Conservation (phyloP, 2,113 vertebrate genomes). For the Oxygymnocypris stewartii region DNA sequence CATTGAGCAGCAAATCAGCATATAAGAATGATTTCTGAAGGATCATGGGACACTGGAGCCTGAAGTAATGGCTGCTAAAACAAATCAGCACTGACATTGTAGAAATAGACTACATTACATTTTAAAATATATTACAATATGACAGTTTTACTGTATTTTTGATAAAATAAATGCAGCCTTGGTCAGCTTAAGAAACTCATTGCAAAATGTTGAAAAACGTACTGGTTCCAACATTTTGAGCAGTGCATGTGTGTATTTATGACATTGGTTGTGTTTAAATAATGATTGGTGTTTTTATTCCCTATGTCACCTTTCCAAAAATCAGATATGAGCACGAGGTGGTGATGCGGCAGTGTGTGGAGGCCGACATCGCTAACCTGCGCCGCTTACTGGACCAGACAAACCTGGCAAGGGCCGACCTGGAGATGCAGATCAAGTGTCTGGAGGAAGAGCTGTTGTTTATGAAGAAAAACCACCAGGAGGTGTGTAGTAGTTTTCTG, state of each 20-base stretch:
- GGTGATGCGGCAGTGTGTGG: slow-evolving; percentile 83
- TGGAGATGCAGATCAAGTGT: slow-evolving; percentile 88
- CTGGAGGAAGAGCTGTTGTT: slow-evolving; percentile 89
- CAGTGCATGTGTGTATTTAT: background rate
- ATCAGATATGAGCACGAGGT: slow-evolving; percentile 86
- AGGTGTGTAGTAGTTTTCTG: slow-evolving; percentile 70
- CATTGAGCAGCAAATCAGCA: background rate
- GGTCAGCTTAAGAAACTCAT: background rate
- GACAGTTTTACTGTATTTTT: background rate
- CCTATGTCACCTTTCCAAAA: background rate
- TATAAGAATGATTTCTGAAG: background rate
- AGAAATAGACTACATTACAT: background rate
- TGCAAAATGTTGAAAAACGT: no score
- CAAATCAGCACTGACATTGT: background rate
- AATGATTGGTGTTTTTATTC: background rate
- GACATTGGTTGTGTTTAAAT: background rate
- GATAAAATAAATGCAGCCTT: background rate
- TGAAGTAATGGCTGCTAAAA: background rate
- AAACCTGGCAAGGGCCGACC: slow-evolving; percentile 83
- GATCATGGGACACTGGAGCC: background rate
- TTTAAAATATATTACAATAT: background rate
- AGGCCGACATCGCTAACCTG: slow-evolving; percentile 87
- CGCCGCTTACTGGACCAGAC: slow-evolving; percentile 87
- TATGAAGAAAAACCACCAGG: slow-evolving; percentile 89
- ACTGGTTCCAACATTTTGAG: background rate